A percentile compares a stretch with the other conserved stretches of the same genome.
phyloP scores from a whole-genome alignment of 1,140 invertebrate species.

The Prorops nasuta region DNA sequence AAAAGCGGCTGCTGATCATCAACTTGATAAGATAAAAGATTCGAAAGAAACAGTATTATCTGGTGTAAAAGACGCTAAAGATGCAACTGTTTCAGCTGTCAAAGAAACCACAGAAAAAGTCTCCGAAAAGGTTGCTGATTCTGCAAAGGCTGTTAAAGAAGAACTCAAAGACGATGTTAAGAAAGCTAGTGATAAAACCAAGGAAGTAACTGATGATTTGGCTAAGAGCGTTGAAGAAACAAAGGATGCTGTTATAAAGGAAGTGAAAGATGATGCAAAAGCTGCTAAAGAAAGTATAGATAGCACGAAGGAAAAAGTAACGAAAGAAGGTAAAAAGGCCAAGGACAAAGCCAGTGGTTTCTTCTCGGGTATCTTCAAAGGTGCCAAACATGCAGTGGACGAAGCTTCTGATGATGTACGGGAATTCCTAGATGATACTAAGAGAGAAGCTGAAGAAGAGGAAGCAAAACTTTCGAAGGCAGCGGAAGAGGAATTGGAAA shows the following conservation, averaged over 20 bases:
- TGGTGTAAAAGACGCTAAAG: slow-evolving; percentile 19
- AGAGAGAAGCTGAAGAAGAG: slow-evolving; percentile 19
- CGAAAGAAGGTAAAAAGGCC: slow-evolving; percentile 24
- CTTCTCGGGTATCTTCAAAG: slow-evolving; percentile 27
- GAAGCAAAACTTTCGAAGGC: slow-evolving; percentile 8
- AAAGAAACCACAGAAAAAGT: slow-evolving; percentile 17
- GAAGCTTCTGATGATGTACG: slow-evolving; percentile 19
- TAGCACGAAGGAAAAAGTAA: slow-evolving; percentile 15
- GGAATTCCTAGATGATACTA: slow-evolving; percentile 30
- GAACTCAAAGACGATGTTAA: slow-evolving; percentile 16
- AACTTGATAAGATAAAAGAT: slow-evolving; percentile 10
- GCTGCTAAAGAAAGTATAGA: slow-evolving; percentile 7
- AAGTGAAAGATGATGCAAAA: slow-evolving; percentile 8
- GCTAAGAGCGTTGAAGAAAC: slow-evolving; percentile 20
- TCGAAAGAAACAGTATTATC: not conserved
- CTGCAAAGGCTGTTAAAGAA: slow-evolving; percentile 4
- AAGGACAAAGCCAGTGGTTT: slow-evolving; percentile 28
- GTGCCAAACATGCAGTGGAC: slow-evolving; percentile 15
- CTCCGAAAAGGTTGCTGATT: slow-evolving; percentile 15
- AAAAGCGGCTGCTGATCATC: slow-evolving; percentile 25
- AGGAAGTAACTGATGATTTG: not conserved
- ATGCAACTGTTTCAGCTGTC: slow-evolving; percentile 11
- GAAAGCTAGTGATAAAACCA: slow-evolving; percentile 6
- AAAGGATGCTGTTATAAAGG: not conserved
- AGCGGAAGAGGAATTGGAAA: no score